These are phyloP conservation scores for Phalacrocorax aristotelis DNA, from an alignment of 2,113 vertebrate genomes.

Conservation along the genomic window DNA sequence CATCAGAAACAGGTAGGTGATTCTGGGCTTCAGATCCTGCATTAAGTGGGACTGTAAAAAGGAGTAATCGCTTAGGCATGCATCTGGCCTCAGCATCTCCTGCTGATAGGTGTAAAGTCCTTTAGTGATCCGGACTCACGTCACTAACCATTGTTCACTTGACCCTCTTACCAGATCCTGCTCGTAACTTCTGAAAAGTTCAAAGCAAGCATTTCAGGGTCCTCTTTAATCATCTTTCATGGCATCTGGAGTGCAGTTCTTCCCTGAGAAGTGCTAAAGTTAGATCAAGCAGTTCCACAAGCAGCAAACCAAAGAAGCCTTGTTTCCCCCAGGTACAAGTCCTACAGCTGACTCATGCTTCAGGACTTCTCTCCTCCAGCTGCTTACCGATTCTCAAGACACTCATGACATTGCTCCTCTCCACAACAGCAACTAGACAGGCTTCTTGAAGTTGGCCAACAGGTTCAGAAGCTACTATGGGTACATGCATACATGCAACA, in stretches of 20 bases:
- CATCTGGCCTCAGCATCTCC: not conserved
- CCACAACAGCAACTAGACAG: not conserved
- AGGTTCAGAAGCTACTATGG: not conserved
- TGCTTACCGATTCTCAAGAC: not conserved
- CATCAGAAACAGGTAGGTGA: not conserved
- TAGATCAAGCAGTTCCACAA: conserved; percentile 11
- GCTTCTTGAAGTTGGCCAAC: not conserved
- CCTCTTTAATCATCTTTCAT: not conserved
- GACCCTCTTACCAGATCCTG: not conserved
- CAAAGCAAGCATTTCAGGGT: conserved; percentile 18
- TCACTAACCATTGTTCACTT: not conserved
- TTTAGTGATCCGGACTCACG: not conserved
- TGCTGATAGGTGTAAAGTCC: not conserved
- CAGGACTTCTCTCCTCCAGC: not conserved
- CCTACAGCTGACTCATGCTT: not conserved
- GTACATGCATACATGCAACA: not conserved
- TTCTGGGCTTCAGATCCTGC: not conserved
- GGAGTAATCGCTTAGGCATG: not conserved
- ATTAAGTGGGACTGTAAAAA: not conserved
- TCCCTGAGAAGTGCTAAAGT: not conserved
- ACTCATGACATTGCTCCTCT: not conserved
- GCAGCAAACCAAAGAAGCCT: not conserved
- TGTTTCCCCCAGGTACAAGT: not conserved
- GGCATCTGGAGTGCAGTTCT: conserved; percentile 19
- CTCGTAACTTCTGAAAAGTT: not conserved